phyloP scores from a whole-genome alignment of 1,140 invertebrate genomes.

The Papilio helenus region DNA sequence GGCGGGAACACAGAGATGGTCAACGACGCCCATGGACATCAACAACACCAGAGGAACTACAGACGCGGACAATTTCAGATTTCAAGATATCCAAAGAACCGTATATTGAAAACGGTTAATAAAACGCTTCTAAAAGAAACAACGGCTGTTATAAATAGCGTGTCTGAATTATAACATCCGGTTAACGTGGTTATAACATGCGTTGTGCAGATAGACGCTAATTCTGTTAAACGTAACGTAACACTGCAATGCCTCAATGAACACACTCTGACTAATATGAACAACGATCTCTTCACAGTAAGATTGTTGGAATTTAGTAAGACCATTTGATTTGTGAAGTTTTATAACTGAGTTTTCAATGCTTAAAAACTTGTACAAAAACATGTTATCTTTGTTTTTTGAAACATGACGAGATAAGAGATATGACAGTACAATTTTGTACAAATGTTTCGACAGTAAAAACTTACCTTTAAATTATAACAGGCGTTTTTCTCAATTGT shows the following conservation, averaged over 20 bases:
- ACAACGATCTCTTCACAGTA: neutral
- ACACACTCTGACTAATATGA: conserved; percentile 10
- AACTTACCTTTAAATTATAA: too few species aligned
- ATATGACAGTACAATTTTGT: too few species aligned
- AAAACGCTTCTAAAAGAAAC: conserved; percentile 6
- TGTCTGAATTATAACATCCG: conserved; percentile 28
- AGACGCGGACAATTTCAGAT: too few species aligned
- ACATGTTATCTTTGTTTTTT: too few species aligned
- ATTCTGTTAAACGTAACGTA: conserved; percentile 28
- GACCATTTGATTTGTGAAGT: neutral
- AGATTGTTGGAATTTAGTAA: conserved; percentile 3
- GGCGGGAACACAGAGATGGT: too few species aligned
- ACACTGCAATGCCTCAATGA: conserved; percentile 31
- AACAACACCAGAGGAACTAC: too few species aligned
- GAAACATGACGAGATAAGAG: too few species aligned
- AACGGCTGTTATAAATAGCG: conserved; percentile 26
- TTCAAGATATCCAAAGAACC: neutral
- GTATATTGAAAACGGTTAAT: neutral
- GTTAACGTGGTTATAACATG: conserved; percentile 28
- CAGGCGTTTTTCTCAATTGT: too few species aligned
- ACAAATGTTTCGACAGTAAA: too few species aligned
- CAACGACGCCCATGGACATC: too few species aligned
- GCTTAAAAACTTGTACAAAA: too few species aligned
- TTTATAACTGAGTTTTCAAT: too few species aligned
- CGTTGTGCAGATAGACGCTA: conserved; percentile 21